phyloP scores from a whole-genome alignment of 2,888 invertebrate genomes.

The Ochropleura leucogaster region DNA sequence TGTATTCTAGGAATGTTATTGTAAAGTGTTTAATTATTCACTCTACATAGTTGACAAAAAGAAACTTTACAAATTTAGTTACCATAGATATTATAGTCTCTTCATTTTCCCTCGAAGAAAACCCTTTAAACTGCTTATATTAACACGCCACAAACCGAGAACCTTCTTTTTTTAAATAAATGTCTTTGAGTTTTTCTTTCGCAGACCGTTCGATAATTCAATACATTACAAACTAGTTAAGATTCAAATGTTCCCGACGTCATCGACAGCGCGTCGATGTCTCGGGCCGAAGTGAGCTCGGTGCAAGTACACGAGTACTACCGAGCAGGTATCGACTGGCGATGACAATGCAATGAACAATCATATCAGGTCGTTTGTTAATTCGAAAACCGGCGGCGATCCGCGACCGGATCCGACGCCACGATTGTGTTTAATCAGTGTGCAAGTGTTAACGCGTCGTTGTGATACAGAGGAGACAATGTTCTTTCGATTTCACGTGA shows the following conservation, averaged over 20 bases:
- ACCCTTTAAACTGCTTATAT: neutral
- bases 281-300: neutral
- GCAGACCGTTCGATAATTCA: conserved; percentile 23
- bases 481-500: neutral
- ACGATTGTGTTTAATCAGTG: conserved; percentile 8
- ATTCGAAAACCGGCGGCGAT: conserved; percentile 2
- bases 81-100: no score
- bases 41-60: neutral
- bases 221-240: conserved; percentile 48
- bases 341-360: conserved; percentile 39
- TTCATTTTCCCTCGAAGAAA: neutral
- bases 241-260: conserved; percentile 27
- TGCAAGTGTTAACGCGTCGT: neutral
- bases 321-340: conserved; percentile 15
- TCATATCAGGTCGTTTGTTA: conserved; percentile 28
- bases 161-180: conserved; percentile 15
- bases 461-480: neutral
- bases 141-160: neutral
- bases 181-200: conserved; percentile 14
- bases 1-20: no score
- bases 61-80: neutral
- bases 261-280: no score
- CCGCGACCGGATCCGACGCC: neutral
- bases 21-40: neutral
- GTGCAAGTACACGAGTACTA: neutral